Percentiles rank a stretch among this genome's conserved stretches.
Conservation (phyloP, 2,888 invertebrate genomes). For the Tachystola acroxantha region DNA sequence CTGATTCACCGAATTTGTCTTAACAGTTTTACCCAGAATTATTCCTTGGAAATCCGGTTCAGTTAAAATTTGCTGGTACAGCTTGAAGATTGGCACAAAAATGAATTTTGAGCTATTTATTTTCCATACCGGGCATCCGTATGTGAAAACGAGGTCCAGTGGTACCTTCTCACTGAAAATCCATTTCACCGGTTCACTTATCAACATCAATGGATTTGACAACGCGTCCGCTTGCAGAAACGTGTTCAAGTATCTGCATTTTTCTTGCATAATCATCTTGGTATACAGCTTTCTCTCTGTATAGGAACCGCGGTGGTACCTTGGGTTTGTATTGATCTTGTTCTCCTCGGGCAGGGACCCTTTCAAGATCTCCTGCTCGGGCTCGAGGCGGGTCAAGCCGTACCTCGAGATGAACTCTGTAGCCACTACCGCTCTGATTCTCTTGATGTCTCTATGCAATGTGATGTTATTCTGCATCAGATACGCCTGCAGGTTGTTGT, state of each 20-base stretch:
- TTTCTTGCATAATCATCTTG: slow-evolving; percentile 64
- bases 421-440: slow-evolving; percentile 69
- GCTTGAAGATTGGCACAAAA: slow-evolving; percentile 63
- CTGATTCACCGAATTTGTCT: slow-evolving; percentile 20
- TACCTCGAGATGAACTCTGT: slow-evolving; percentile 79
- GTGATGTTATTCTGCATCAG: slow-evolving; percentile 62
- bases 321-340: slow-evolving; percentile 63
- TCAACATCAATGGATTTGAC: slow-evolving; percentile 51
- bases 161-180: slow-evolving; percentile 26
- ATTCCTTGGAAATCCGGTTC: slow-evolving; percentile 60
- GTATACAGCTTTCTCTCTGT: slow-evolving; percentile 73
- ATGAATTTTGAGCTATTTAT: slow-evolving; percentile 81
- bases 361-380: slow-evolving; percentile 66
- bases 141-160: slow-evolving; percentile 47
- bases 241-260: slow-evolving; percentile 59
- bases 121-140: slow-evolving; percentile 70
- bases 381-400: slow-evolving; percentile 70
- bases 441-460: slow-evolving; percentile 58
- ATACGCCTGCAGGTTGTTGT: slow-evolving; percentile 81
- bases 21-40: slow-evolving; percentile 30
- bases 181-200: slow-evolving; percentile 51
- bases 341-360: slow-evolving; percentile 61
- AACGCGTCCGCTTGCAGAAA: slow-evolving; percentile 61
- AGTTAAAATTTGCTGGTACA: slow-evolving; percentile 59
- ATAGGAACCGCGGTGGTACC: slow-evolving; percentile 76